Evolutionary conservation across 2,888 invertebrate genomes (phyloP).

Genomic region (Lasius platythorax): DNA sequence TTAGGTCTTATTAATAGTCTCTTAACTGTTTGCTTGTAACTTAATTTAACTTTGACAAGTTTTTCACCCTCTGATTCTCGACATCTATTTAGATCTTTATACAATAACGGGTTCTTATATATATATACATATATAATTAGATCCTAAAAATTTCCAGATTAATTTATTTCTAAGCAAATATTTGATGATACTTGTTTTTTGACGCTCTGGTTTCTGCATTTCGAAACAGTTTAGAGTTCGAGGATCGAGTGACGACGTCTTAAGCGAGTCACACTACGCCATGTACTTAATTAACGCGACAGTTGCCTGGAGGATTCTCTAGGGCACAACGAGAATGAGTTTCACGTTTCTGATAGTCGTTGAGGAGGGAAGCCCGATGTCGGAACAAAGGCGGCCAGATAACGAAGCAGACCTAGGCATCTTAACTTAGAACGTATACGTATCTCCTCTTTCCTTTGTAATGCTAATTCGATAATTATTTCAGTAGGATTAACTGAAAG

Average conservation of each 20-base stretch:
- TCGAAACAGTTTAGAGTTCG: not conserved
- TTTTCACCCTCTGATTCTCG: not conserved
- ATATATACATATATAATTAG: not conserved
- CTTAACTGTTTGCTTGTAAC: not conserved
- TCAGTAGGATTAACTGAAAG: constrained; percentile 62
- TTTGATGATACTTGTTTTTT: not conserved
- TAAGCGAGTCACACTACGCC: not conserved
- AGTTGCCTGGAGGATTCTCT: constrained; percentile 30
- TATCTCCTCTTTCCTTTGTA: constrained; percentile 79
- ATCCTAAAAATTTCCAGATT: not conserved
- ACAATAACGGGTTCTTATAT: not conserved
- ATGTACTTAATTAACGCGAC: constrained; percentile 50
- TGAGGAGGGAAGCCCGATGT: constrained; percentile 69
- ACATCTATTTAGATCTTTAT: not conserved
- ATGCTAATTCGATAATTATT: constrained; percentile 83
- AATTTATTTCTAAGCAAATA: not conserved
- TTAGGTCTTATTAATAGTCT: constrained; percentile 30
- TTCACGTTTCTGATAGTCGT: constrained; percentile 61
- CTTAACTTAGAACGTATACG: constrained; percentile 69
- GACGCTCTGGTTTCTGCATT: not conserved
- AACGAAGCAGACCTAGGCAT: constrained; percentile 68
- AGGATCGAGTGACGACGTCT: constrained; percentile 2
- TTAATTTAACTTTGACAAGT: not conserved
- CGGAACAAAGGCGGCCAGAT: constrained; percentile 73
- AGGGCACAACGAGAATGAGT: constrained; percentile 51